phyloP scores from a whole-genome alignment of 2,888 invertebrate species.

The Sminthurinus aureus region DNA sequence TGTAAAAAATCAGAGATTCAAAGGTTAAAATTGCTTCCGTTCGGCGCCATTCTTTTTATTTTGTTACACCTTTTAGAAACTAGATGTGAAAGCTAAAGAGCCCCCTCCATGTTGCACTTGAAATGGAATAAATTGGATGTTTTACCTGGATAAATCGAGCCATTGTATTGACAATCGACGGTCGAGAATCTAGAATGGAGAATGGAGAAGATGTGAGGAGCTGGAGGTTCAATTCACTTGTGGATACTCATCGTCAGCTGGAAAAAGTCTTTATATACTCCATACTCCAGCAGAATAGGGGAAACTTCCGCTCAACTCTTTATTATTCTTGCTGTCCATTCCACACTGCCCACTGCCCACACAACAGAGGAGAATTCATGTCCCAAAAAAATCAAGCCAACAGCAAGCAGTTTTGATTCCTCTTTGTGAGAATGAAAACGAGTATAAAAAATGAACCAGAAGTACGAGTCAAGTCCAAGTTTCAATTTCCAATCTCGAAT shows the following conservation, averaged over 20 bases:
- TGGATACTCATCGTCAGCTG: neutral
- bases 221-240: neutral
- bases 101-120: neutral
- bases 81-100: neutral
- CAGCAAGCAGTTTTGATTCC: neutral
- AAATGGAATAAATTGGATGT: neutral
- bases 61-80: neutral
- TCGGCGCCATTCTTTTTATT: neutral
- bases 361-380: neutral
- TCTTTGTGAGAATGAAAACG: no score
- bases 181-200: neutral
- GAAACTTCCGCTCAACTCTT: neutral
- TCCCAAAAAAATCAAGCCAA: no score
- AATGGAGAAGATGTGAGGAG: neutral
- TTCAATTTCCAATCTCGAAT: no score
- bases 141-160: slow-evolving; percentile 3
- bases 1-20: no score
- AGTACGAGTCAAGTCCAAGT: no score
- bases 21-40: neutral
- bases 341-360: neutral
- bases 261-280: neutral
- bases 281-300: neutral
- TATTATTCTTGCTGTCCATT: neutral
- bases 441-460: no score
- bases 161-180: neutral